Percentiles rank a stretch among this genome's conserved stretches.
Evolutionary conservation across 2,797 vertebrate species (phyloP).

Genomic region (Sebastes diaconus): DNA sequence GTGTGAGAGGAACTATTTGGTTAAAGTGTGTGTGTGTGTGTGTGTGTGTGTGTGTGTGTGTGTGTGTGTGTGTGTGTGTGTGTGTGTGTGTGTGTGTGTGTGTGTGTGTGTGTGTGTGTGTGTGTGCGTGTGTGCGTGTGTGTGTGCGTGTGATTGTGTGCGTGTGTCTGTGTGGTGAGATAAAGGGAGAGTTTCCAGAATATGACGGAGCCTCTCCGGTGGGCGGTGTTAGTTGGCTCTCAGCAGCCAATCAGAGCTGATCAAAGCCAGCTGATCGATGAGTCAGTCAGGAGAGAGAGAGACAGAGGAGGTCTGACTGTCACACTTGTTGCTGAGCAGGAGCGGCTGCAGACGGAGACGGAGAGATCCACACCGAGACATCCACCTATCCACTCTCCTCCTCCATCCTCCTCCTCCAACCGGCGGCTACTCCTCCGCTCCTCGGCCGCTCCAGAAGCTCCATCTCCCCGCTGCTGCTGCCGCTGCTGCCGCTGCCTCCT

Average conservation of each 20-base stretch:
- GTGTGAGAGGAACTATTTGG: too few species aligned
- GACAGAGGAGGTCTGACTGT: not conserved
- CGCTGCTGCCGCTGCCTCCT: not conserved
- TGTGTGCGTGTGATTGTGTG: not conserved
- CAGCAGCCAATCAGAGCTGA: conserved; percentile 48
- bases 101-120: not conserved
- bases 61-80: not conserved
- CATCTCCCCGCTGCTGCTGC: not conserved
- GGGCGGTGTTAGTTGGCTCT: conserved; percentile 24
- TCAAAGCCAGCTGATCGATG: conserved; percentile 61
- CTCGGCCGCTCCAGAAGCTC: not conserved
- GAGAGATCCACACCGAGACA: not conserved
- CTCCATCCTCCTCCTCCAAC: too few species aligned
- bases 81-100: not conserved
- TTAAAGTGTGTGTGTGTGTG: not conserved
- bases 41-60: not conserved
- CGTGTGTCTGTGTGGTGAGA: not conserved
- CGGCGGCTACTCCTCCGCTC: not conserved
- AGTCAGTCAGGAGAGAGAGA: conserved; percentile 17
- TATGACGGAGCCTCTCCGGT: not conserved
- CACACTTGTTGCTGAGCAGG: conserved; percentile 72
- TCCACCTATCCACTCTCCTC: too few species aligned
- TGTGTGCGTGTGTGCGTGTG: rapidly evolving
- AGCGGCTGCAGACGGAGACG: not conserved
- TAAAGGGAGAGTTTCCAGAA: conserved; percentile 35